Percentiles rank a stretch among this genome's conserved stretches.
Evolutionary conservation across 2,113 vertebrate genomes (phyloP).

Genomic region (Typhlomys cinereus): DNA sequence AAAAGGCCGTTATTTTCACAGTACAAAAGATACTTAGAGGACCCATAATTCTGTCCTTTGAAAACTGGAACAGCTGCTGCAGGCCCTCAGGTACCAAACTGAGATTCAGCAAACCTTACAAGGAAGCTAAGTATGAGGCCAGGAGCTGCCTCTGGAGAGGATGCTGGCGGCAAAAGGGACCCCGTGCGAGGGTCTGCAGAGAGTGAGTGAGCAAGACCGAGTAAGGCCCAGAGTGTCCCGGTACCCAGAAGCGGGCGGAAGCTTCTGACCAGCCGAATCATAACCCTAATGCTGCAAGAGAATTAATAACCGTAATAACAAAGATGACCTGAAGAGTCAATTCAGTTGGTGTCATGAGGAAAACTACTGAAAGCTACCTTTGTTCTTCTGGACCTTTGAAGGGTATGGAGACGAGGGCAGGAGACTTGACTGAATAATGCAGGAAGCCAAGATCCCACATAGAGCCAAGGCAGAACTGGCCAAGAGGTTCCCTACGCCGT

Average conservation of each 20-base stretch:
- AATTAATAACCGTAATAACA: not conserved
- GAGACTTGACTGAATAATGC: not conserved
- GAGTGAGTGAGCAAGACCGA: not conserved
- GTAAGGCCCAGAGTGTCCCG: not conserved
- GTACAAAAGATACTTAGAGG: slow-evolving; percentile 9
- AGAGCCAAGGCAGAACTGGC: not conserved
- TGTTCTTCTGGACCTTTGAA: not conserved
- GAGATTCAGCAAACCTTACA: not conserved
- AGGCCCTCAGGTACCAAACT: not conserved
- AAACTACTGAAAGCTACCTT: not conserved
- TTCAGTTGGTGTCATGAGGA: not conserved
- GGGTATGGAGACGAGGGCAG: not conserved
- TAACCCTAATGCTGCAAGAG: not conserved
- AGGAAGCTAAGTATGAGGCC: not conserved
- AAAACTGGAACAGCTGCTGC: slow-evolving; percentile 30
- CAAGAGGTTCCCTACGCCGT: too few relatives aligned
- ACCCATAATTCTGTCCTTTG: slow-evolving; percentile 33
- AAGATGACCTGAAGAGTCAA: not conserved
- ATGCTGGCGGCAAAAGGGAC: too few relatives aligned
- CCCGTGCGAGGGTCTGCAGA: not conserved
- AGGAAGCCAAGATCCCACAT: not conserved
- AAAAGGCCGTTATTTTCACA: slow-evolving; percentile 15
- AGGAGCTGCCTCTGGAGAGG: accelerated
- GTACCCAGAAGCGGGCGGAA: not conserved
- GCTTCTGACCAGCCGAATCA: not conserved